These are phyloP conservation scores for Gila robusta DNA, from an alignment of 2,797 vertebrate genomes.

Conservation along the genomic window DNA sequence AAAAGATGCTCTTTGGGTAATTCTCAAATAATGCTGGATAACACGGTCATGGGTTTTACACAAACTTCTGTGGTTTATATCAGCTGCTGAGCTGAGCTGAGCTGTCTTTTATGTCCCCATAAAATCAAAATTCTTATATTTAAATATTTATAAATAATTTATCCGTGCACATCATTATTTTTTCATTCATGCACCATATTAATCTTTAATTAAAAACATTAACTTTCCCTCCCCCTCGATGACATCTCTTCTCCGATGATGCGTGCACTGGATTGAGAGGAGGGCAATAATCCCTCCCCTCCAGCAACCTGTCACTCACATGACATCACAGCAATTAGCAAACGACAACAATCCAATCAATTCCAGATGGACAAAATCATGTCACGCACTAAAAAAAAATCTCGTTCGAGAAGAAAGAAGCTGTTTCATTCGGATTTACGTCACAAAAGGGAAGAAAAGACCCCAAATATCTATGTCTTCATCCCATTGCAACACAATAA, in stretches of 20 bases:
- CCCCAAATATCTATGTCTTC: constrained; percentile 11
- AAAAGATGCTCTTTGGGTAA: not conserved
- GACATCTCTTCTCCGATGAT: not conserved
- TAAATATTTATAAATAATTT: constrained; percentile 3
- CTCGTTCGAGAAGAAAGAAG: not conserved
- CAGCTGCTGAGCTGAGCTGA: too few relatives aligned
- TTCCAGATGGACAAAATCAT: not conserved
- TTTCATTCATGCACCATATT: not conserved
- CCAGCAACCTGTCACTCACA: not conserved
- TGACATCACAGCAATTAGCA: not conserved
- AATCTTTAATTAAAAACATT: constrained; percentile 8
- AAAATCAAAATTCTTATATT: not conserved
- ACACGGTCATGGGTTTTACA: not conserved
- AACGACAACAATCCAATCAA: not conserved
- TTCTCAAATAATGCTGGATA: not conserved
- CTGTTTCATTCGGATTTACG: not conserved
- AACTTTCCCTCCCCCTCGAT: not conserved
- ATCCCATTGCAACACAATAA: constrained; percentile 48
- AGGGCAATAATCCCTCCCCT: not conserved
- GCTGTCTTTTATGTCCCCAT: not conserved
- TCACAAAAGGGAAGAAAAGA: not conserved
- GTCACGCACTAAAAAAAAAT: not conserved
- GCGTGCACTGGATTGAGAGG: not conserved
- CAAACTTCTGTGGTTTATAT: not conserved
- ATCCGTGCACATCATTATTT: not conserved